A percentile compares a stretch with the other conserved stretches of the same genome.
These are phyloP conservation scores for Plecturocebus donacophilus DNA, from an alignment of 2,113 vertebrate species.

Conservation along the genomic window DNA sequence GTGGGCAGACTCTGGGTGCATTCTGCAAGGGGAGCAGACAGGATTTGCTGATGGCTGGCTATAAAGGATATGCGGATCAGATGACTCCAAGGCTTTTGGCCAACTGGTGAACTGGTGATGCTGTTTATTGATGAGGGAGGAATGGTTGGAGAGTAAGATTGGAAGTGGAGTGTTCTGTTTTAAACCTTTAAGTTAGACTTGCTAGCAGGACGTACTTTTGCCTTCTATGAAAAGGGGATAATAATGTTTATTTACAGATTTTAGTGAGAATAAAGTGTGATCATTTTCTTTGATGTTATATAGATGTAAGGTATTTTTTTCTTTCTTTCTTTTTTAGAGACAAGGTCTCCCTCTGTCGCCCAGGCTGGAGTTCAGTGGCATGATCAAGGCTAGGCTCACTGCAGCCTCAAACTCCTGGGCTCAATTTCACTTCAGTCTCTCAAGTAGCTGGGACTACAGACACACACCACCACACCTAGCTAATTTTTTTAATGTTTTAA, in stretches of 20 bases:
- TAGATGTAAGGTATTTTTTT: not conserved
- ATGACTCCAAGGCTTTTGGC: not conserved
- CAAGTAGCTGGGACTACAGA: too few relatives aligned
- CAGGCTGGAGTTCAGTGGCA: too few relatives aligned
- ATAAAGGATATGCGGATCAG: not conserved
- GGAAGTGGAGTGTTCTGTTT: not conserved
- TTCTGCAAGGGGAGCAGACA: not conserved
- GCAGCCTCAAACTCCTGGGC: too few relatives aligned
- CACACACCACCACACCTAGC: too few relatives aligned
- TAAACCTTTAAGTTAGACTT: not conserved
- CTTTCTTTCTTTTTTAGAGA: too few relatives aligned
- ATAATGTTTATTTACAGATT: not conserved
- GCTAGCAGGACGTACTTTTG: slow-evolving; percentile 1
- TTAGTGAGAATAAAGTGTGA: not conserved
- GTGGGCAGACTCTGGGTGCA: not conserved
- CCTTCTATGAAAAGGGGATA: not conserved
- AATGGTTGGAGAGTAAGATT: not conserved
- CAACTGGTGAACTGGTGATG: not conserved
- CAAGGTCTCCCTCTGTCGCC: too few relatives aligned
- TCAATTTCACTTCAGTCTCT: too few relatives aligned
- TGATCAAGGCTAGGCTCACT: too few relatives aligned
- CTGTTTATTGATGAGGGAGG: not conserved
- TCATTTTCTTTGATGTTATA: not conserved
- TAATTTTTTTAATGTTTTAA: too few relatives aligned
- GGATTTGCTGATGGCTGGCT: not conserved